Evolutionary conservation across 2,797 vertebrate species (phyloP), one percentile per base, ranked within the genome.

Genomic region (Hafferia zeledoni): DNA sequence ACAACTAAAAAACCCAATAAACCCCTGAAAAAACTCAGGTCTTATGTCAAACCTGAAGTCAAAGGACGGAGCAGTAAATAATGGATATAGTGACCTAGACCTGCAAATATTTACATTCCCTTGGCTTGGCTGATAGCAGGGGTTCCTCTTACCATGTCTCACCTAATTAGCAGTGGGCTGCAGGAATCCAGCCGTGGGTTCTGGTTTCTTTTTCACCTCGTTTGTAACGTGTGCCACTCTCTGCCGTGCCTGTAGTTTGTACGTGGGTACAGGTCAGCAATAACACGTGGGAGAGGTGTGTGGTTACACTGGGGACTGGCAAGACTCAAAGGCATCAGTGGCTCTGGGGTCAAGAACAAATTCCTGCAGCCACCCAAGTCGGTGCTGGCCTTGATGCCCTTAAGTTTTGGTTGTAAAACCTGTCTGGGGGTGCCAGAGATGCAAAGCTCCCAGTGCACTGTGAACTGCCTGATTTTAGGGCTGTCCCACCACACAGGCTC

Each of bases 71-170:
- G 77, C 71, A 83, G 87, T 96, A 96, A 96, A 96, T 97, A 96
- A 95, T 93, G 89, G 87, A 75, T 93, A 84, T 87, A 82, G 92
- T 94, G 94, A 96, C 96, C 93, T 77, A 83, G 93, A 91, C 95
- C 89, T 96, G 88, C 85, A 97, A 96, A 97, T 97, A 97, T 97
- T 97, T 97, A 97, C 95, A 94, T 97, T 97, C 56, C 77, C 71
- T 68, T 74, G 82, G 88, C 87, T 94, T 79, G 91, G 57, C 95
- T 96, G 97, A 97, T 97, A 97, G 93, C 65, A 79, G 88, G 75
- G 92, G 82, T 71, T 95, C 60, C 3, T 93, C 93, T 95, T 89
- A 89, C 80, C 71, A 24, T 1, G 90, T 97, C 92, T 94, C 96
- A 97, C 96, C 93, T 97, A 96, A 97, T 97, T 97, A 97, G 85